A percentile compares a stretch with the other conserved stretches of the same genome.
Evolutionary conservation across 1,140 invertebrate species (phyloP).

Genomic region (Kradibia gibbosae): DNA sequence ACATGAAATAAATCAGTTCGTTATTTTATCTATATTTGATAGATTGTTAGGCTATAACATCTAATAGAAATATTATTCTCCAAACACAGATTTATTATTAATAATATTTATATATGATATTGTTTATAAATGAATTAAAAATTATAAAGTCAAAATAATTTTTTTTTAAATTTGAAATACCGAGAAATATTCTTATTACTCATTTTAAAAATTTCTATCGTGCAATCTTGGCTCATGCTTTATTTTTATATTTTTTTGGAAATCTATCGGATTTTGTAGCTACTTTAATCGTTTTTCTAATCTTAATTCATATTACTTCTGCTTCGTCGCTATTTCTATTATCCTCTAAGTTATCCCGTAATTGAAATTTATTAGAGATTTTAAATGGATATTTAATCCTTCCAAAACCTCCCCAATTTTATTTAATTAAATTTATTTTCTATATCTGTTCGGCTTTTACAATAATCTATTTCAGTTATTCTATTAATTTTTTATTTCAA

Average conservation of each 20-base stretch:
- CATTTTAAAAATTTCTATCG: no score
- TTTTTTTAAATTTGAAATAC: no score
- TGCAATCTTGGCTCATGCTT: not conserved
- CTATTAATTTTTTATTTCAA: no score
- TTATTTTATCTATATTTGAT: no score
- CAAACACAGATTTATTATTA: no score
- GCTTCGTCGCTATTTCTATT: not conserved
- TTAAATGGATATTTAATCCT: not conserved
- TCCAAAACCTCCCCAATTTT: not conserved
- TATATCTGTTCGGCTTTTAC: not conserved
- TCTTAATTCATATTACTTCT: conserved; percentile 7
- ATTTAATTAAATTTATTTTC: not conserved
- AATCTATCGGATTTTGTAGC: not conserved
- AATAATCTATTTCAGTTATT: not conserved
- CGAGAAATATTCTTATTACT: no score
- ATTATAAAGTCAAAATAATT: no score
- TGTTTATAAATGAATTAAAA: no score
- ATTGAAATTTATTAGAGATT: not conserved
- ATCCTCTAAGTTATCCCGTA: not conserved
- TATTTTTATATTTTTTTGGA: not conserved
- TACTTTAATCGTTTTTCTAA: not conserved
- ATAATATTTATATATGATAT: no score
- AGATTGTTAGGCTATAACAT: no score
- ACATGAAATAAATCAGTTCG: no score
- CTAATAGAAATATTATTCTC: no score